phyloP scores from a whole-genome alignment of 2,113 vertebrate genomes.

The Amblyornis subalaris region DNA sequence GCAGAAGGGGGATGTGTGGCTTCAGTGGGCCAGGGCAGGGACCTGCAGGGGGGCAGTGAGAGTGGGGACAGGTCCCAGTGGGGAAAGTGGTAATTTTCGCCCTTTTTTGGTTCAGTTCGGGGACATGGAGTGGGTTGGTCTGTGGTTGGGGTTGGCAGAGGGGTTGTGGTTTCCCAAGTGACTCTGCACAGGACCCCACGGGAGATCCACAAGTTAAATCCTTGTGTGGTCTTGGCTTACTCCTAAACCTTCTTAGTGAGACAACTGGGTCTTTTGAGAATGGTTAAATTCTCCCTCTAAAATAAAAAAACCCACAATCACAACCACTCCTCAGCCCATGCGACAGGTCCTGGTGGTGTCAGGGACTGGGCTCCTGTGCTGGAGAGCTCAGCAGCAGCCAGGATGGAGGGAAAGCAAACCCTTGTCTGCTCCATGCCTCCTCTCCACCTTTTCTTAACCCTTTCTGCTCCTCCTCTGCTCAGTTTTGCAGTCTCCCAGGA shows the following conservation, averaged over 20 bases:
- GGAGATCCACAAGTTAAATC: not conserved
- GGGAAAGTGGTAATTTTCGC: not conserved
- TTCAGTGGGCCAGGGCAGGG: not conserved
- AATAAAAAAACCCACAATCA: not conserved
- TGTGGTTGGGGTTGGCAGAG: not conserved
- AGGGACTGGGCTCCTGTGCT: not conserved
- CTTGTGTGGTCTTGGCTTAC: not conserved
- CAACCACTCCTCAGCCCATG: not conserved
- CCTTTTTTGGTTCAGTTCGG: not conserved
- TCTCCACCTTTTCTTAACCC: not conserved
- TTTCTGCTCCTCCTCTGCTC: slow-evolving; percentile 34
- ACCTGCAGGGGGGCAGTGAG: not conserved
- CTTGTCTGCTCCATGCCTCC: not conserved
- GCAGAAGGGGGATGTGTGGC: not conserved
- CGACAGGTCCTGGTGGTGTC: not conserved
- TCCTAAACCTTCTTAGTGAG: not conserved
- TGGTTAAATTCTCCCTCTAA: not conserved
- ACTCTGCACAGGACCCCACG: not conserved
- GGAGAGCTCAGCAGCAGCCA: not conserved
- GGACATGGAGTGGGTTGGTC: not conserved
- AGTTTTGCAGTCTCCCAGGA: slow-evolving; percentile 14
- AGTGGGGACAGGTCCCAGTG: not conserved
- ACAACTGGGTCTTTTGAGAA: not conserved
- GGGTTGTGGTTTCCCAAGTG: not conserved
- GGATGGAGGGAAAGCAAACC: not conserved